Percentiles rank a stretch among this genome's conserved stretches.
phyloP scores from a whole-genome alignment of 2,888 invertebrate genomes.

The Trichogramma evanescens region DNA sequence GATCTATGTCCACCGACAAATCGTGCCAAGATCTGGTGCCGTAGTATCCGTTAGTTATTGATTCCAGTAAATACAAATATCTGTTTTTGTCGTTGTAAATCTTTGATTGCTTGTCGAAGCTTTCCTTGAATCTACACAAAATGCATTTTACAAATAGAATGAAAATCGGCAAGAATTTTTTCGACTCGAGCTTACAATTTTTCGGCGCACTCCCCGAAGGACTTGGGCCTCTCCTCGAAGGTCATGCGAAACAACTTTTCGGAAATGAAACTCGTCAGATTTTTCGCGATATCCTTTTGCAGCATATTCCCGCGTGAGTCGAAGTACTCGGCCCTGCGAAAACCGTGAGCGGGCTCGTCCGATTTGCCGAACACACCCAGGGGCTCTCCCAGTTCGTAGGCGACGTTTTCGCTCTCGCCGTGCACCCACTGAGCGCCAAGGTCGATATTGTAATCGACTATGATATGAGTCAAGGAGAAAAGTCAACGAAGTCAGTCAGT shows the following conservation, averaged over 20 bases:
- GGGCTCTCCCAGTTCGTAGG: constrained; percentile 31
- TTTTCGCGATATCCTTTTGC: neutral
- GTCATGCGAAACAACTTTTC: neutral
- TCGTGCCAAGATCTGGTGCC: constrained; percentile 20
- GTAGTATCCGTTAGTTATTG: constrained; percentile 10
- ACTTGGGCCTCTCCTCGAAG: neutral
- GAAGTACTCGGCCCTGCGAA: neutral
- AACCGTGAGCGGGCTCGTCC: neutral
- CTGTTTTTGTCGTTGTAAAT: constrained; percentile 15
- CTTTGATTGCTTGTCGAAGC: constrained; percentile 23
- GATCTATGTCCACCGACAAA: neutral
- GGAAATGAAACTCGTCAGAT: neutral
- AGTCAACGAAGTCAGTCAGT: too few species aligned
- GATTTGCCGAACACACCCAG: constrained; percentile 28
- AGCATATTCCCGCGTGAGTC: neutral
- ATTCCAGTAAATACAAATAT: constrained; percentile 20
- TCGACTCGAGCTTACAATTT: constrained; percentile 1
- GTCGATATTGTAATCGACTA: constrained; percentile 31
- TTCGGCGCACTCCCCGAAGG: neutral
- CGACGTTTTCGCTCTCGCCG: constrained; percentile 32
- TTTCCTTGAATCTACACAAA: constrained; percentile 20
- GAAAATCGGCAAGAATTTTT: neutral
- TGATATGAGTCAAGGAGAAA: neutral
- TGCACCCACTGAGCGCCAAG: constrained; percentile 37
- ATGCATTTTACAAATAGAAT: neutral